Conservation (phyloP, 2,888 invertebrate genomes). For the Laothoe populi region DNA sequence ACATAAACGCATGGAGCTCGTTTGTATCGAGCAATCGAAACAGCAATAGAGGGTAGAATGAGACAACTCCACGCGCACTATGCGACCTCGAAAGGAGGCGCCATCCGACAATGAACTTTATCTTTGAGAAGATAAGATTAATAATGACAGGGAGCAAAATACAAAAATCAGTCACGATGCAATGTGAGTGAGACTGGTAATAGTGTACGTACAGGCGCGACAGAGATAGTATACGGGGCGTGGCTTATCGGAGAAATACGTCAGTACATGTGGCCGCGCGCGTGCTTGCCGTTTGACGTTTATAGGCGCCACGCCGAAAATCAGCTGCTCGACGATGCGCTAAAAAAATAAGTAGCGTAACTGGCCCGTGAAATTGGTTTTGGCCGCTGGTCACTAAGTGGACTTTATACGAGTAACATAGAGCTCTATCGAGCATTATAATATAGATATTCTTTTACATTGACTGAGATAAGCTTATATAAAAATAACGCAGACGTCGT, state of each 20-base stretch:
- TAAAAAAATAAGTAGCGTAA: slow-evolving; percentile 56
- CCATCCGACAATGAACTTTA: slow-evolving; percentile 52
- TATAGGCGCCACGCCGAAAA: slow-evolving; percentile 73
- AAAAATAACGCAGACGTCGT: neutral
- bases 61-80: slow-evolving; percentile 47
- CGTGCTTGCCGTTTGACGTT: slow-evolving; percentile 64
- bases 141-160: slow-evolving; percentile 32
- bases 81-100: slow-evolving; percentile 39
- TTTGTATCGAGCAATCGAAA: slow-evolving; percentile 51
- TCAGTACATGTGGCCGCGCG: slow-evolving; percentile 72
- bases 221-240: slow-evolving; percentile 63
- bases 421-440: neutral
- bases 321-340: slow-evolving; percentile 68
- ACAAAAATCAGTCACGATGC: slow-evolving; percentile 63
- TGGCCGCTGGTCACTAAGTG: neutral
- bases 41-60: slow-evolving; percentile 50
- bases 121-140: slow-evolving; percentile 42
- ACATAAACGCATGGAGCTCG: slow-evolving; percentile 60
- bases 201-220: slow-evolving; percentile 46
- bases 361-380: slow-evolving; percentile 38
- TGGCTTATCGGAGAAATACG: slow-evolving; percentile 63
- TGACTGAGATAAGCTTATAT: neutral
- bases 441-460: too few relatives aligned
- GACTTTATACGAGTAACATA: neutral
- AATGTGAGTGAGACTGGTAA: slow-evolving; percentile 59